Percentiles rank a stretch among this genome's conserved stretches.
Evolutionary conservation across 2,888 invertebrate species (phyloP).

Genomic region (Microdon myrmicae): DNA sequence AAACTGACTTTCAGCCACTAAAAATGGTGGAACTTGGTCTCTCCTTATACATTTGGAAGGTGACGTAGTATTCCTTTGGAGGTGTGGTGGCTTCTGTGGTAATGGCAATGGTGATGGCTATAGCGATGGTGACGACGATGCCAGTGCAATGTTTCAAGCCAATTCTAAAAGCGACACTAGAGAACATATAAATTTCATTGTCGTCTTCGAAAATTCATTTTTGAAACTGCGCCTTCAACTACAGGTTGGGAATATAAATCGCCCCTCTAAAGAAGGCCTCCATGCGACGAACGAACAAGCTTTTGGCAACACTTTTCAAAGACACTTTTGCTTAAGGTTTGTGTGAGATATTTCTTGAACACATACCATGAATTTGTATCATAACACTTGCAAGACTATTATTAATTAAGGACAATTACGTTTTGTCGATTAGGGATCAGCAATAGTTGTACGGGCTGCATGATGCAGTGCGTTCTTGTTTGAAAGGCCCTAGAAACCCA

Average conservation of each 20-base stretch:
- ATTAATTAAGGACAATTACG: too few relatives aligned
- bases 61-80: neutral
- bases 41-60: too few relatives aligned
- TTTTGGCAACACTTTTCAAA: slow-evolving; percentile 23
- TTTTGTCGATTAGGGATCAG: too few relatives aligned
- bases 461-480: too few relatives aligned
- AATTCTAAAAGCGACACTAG: slow-evolving; percentile 21
- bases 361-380: too few relatives aligned
- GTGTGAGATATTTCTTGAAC: too few relatives aligned
- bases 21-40: slow-evolving; percentile 32
- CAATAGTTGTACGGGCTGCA: too few relatives aligned
- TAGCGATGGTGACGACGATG: neutral
- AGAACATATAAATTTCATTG: slow-evolving; percentile 32
- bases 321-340: too few relatives aligned
- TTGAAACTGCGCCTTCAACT: slow-evolving; percentile 37
- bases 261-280: slow-evolving; percentile 20
- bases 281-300: neutral
- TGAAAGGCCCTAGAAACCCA: too few relatives aligned
- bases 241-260: slow-evolving; percentile 43
- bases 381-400: too few relatives aligned
- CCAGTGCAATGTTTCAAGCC: slow-evolving; percentile 40
- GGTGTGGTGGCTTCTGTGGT: neutral
- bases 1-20: slow-evolving; percentile 50
- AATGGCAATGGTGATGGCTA: neutral
- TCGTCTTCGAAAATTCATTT: slow-evolving; percentile 26